Evolutionary conservation across 2,797 vertebrate genomes (phyloP), one percentile per base, ranked within the genome.

Genomic region (Schizothorax lantsangensis): DNA sequence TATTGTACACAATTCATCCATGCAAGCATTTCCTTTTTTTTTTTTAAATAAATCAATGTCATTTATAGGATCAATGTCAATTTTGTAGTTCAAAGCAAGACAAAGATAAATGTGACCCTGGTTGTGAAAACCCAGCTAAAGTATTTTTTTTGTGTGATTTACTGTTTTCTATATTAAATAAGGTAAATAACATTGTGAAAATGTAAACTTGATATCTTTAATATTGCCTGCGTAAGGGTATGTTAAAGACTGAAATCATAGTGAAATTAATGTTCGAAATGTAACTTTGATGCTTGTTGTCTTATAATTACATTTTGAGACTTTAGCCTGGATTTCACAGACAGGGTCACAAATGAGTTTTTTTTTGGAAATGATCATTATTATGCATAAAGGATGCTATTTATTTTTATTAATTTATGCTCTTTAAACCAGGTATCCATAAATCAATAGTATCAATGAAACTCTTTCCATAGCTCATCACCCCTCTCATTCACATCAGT

Each of bases 401-500:
- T 79, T 40, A 23, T 36, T 57, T 45, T 40, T 19, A 81, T 43
- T 62, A 3, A 19, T 52, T 19, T 38, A 26, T 66, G 30, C 40
- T 71, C 49, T 49, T 69, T 54, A 47, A 75, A 85, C 85, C 77
- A 79, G 78, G 8, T 82, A 83, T 89, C 79, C 69, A 52, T n/a
- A 84, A 88, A 83, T 88, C 89, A 91, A 88, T 89, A 68, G 33
- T 19, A 68, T 68, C 17, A 68, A 68, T 19, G 3, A 68, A 68
- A 9, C 30, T 19, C 15, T 68, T 68, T 9, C 66, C 33, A 68
- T 68, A 36, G 3, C 74, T 84, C 78, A 83, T 81, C 90, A 89
- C 84, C 72, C 83, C 64, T 88, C 62, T 80, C 66, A 47, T 57
- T 77, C 62, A 30, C 21, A 88, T 88, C 83, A 89, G 83, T 88